These are phyloP conservation scores for Trogon surrucura DNA, from an alignment of 2,113 vertebrate species.

Conservation along the genomic window DNA sequence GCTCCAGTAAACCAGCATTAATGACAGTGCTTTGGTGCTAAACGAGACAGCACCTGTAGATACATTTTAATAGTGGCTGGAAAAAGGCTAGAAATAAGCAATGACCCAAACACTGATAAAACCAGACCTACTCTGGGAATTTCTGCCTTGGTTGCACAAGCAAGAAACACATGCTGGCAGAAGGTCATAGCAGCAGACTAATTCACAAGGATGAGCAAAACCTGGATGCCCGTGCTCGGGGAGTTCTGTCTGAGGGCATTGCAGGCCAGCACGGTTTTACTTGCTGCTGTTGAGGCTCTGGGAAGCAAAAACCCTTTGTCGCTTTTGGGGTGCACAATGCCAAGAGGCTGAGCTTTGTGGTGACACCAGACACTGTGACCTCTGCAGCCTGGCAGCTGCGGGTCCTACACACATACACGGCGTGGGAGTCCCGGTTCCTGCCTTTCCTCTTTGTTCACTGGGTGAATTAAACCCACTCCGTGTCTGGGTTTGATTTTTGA, in stretches of 20 bases:
- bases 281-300: not conserved
- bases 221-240: not conserved
- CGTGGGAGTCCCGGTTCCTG: not conserved
- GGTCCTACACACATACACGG: not conserved
- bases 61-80: not conserved
- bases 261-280: not conserved
- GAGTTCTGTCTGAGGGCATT: not conserved
- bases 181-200: not conserved
- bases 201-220: not conserved
- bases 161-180: not conserved
- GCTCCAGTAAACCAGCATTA: not conserved
- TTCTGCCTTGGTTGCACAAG: not conserved
- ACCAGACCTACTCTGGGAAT: not conserved
- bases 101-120: not conserved
- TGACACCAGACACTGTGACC: not conserved
- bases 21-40: accelerated
- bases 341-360: not conserved
- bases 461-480: not conserved
- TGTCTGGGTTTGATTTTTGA: not conserved
- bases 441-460: not conserved
- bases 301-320: not conserved
- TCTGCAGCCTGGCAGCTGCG: not conserved
- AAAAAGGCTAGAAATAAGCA: not conserved
- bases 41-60: not conserved
- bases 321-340: not conserved